These are phyloP conservation scores for Rhodinocichla rosea DNA, from an alignment of 2,113 vertebrate species.

Conservation along the genomic window DNA sequence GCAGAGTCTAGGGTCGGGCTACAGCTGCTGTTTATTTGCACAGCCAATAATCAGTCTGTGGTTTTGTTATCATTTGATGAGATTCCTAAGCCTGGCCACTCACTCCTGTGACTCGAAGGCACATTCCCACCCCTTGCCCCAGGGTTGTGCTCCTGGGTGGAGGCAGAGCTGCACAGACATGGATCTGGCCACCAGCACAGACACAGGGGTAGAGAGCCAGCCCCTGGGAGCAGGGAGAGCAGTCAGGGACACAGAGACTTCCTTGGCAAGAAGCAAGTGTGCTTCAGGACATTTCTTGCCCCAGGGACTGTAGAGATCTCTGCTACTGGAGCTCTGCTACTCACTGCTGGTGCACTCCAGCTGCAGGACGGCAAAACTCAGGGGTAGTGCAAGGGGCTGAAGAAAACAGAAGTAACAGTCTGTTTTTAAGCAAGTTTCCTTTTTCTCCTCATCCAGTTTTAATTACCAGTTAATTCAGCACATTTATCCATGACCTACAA, in stretches of 20 bases:
- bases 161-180: neutral
- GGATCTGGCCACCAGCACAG: neutral
- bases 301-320: neutral
- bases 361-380: neutral
- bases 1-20: neutral
- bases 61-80: neutral
- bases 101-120: neutral
- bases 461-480: neutral
- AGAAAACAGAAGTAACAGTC: neutral
- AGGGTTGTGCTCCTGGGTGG: neutral
- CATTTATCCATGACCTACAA: neutral
- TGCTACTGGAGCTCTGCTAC: neutral
- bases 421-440: neutral
- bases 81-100: neutral
- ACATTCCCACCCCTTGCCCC: neutral
- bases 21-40: neutral
- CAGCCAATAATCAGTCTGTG: neutral
- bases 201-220: neutral
- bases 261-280: neutral
- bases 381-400: neutral
- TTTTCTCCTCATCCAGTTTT: neutral
- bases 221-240: neutral
- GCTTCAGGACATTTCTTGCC: neutral
- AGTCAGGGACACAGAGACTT: neutral
- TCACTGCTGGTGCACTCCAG: neutral